A percentile compares a stretch with the other conserved stretches of the same genome.
phyloP scores from a whole-genome alignment of 1,140 invertebrate genomes.

The Trichoplusia ni region DNA sequence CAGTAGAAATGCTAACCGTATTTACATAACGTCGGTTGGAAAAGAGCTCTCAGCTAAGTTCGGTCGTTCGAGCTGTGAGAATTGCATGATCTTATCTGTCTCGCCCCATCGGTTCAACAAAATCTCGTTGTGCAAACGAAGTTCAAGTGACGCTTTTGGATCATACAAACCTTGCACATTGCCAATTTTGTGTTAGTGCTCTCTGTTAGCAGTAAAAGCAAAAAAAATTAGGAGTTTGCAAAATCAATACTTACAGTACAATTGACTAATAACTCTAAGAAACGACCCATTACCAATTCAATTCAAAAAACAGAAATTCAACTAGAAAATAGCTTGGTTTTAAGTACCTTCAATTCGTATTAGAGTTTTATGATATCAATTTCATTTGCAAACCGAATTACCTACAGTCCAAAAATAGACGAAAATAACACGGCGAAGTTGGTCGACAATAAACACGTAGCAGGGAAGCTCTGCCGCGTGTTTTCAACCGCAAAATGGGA shows the following conservation, averaged over 20 bases:
- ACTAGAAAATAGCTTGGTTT: too few species aligned
- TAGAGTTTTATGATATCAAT: too few species aligned
- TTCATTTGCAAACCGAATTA: conserved; percentile 3
- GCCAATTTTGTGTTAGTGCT: too few species aligned
- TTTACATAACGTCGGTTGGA: background rate
- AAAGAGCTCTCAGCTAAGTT: background rate
- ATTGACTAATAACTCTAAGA: too few species aligned
- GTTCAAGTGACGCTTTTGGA: background rate
- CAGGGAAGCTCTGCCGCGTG: background rate
- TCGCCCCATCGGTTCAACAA: background rate
- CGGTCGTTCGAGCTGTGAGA: background rate
- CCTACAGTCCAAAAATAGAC: conserved; percentile 18
- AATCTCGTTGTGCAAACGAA: background rate
- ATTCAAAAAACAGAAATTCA: too few species aligned
- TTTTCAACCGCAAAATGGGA: conserved; percentile 24
- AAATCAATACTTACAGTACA: too few species aligned
- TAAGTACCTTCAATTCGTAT: too few species aligned
- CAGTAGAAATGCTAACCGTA: background rate
- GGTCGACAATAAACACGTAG: conserved; percentile 28
- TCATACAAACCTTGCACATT: background rate
- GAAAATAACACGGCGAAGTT: conserved; percentile 18
- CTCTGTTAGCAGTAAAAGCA: too few species aligned
- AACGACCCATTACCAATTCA: too few species aligned
- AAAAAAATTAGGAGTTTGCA: too few species aligned
- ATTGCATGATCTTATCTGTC: background rate